Evolutionary conservation across 1,140 invertebrate species (phyloP).

Genomic region (Listronotus bonariensis): DNA sequence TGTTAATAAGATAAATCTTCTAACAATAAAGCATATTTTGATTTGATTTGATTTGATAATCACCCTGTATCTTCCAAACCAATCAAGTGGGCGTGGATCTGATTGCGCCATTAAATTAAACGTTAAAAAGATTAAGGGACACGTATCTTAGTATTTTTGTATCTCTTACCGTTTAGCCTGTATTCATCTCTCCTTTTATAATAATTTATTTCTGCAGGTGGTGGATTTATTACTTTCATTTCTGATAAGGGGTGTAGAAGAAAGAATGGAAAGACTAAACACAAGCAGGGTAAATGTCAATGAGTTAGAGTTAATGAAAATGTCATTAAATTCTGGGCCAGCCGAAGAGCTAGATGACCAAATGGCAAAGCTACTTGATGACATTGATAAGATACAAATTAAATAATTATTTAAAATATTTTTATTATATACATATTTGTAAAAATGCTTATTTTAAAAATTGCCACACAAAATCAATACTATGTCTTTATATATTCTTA

Average conservation of each 20-base stretch:
- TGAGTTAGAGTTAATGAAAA: slow-evolving; percentile 49
- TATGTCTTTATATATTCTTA: too few species aligned
- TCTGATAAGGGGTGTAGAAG: slow-evolving; percentile 33
- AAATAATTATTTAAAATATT: slow-evolving; percentile 23
- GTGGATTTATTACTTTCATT: slow-evolving; percentile 50
- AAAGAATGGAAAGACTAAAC: slow-evolving; percentile 37
- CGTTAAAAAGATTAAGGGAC: too few species aligned
- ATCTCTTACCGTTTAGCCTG: too few species aligned
- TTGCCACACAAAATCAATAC: neutral
- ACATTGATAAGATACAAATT: slow-evolving; percentile 47
- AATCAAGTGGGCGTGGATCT: too few species aligned
- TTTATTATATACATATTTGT: too few species aligned
- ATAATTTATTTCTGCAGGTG: slow-evolving; percentile 39
- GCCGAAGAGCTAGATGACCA: slow-evolving; percentile 45
- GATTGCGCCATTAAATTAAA: too few species aligned
- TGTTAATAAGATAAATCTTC: too few species aligned
- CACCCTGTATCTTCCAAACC: too few species aligned
- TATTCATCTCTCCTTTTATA: neutral
- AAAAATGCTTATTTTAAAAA: neutral
- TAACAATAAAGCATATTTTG: too few species aligned
- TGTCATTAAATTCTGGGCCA: slow-evolving; percentile 43
- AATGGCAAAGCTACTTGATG: slow-evolving; percentile 47
- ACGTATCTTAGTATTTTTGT: too few species aligned
- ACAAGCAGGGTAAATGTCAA: slow-evolving; percentile 41
- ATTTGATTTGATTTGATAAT: too few species aligned